Base-by-base conservation (phyloP, 2,797 vertebrate genomes). In the Otolemur crassicaudatus region DNA sequence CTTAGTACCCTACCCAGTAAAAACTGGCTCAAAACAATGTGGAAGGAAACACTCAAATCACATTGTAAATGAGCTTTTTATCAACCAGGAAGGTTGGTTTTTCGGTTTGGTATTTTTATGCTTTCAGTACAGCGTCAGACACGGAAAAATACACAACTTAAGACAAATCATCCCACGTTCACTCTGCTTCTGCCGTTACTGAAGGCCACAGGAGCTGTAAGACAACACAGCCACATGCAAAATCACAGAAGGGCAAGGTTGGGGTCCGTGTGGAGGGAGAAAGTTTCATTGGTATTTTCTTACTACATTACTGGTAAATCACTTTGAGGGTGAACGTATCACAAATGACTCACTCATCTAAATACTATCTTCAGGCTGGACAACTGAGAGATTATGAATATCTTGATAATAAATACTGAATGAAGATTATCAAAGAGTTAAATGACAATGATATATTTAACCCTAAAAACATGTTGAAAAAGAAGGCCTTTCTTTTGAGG, bases 261-360 rank as follows among this genome's bases (percentile, higher is more conserved):
- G 22, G 37, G 67, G 58, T 37, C 25, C 7, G 40, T 8, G 29
- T 12, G 20, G 61, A 89, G n/a, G 73, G 34, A 56, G 77, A 73
- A 77, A 22, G 61, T 53, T 61, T 60, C 92, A 80, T 56, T 43
- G 49, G 5, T 76, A 31, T 75, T 82, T 60, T 88, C 53, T 75
- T 37, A 49, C 20, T 83, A 81, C 40, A 69, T 61, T 83, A 25
- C 46, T 88, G 84, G 89, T 63, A 11, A 88, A 70, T 46, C 79
- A 79, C 63, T 70, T 14, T 95, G 58, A 75, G 46, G 27, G 34
- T 37, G 27, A 85, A 31, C 10, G 56, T 5, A 46, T 19, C 56
- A 96, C 23, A 80, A 93, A 65, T 77, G 90, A 96, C 40, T 97
- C 91, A 92, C 40, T 97, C 91, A 92, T 75, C 49, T 91, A 79